Evolutionary conservation across 1,140 invertebrate species (phyloP), one percentile per base, ranked within the genome.

Genomic region (Sitophilus oryzae): DNA sequence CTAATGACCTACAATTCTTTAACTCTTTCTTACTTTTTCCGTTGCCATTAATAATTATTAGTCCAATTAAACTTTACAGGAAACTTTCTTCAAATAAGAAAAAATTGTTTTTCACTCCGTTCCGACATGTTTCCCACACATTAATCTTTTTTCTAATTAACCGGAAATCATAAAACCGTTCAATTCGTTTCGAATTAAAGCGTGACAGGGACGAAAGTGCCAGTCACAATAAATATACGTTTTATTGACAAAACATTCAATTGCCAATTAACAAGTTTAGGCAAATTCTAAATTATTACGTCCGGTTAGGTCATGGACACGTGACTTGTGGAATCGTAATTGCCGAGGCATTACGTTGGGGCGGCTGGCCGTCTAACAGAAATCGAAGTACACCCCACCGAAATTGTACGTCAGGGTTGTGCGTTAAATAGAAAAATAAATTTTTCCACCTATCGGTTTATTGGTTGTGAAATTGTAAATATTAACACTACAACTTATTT

Each of bases 191-290:
- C 46, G 22, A 49, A 56, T 56, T 56, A 56, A 56, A 50, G 18
- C 54, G 46, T 56, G 48, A 46, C 55, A 50, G n/a, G 35, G 23
- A 43, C 47, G 40, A 50, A 49, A 56, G 20, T 45, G 46, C 53
- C 54, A 48, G 48, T 51, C 49, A 46, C 44, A 52, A 52, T 57
- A 57, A 51, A 51, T 21, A 50, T 46, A 42, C 40, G 48, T 45
- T 48, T 57, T 57, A 57, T 57, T 57, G 55, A 57, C 55, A 18
- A 57, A 57, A 57, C 55, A 34, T 57, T 57, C 55, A 57, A 52
- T 52, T 56, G 43, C 38, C 55, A 57, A 57, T 57, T 57, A 57
- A 41, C 21, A 36, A 42, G 34, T 51, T 56, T 43, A 25, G 37
- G n/a, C 36, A n/a, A 47, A 34, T 52, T 47, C 43, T 40, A 48